Base-by-base conservation (phyloP, 2,797 vertebrate genomes). In the Brotula barbata region DNA sequence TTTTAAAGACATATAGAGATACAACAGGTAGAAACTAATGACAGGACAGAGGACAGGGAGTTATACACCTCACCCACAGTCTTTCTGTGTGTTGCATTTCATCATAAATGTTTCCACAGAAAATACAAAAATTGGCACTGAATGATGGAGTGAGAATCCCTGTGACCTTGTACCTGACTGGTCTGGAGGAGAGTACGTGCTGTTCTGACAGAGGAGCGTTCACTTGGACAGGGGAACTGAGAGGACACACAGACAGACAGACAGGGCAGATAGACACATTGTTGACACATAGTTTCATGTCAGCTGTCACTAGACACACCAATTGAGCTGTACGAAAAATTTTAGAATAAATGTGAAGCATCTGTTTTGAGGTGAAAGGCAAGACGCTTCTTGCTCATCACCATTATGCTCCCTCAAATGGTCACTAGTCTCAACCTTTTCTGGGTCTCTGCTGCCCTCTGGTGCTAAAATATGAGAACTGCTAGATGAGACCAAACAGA, bases 391-490 rank as follows among this genome's bases (percentile, higher is more conserved):
- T 25, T 36, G 21, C 31, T 48, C 54, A 33, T 34, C 42, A 33
- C 10, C 25, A 31, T 40, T 16, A 51, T 19, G 6, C 6, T 44
- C 31, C 37, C 13, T 42, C 12, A 39, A 43, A 56, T 1, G 0
- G 6, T 17, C 12, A 7, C n/a, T 33, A 3, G 49, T 48, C 15
- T 31, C 3, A n/a, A 11, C 7, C 12, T 56, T 61, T 36, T 58
- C 50, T 53, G 36, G 56, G 58, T 50, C 9, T 55, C 1, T 78
- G 56, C 57, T 75, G 52, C 16, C 77, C 53, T 71, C 85, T 83
- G 48, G 75, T 85, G 86, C 67, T 17, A 31, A 0, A 0, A 37
- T 1, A 4, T 0, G 2, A 11, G 7, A 74, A 75, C 25, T 71
- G 64, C 63, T 49, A 17, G 2, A 60, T 9, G 7, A 37, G 21